Conservation (phyloP, 2,113 vertebrate species). For the Pelmatolapia mariae region DNA sequence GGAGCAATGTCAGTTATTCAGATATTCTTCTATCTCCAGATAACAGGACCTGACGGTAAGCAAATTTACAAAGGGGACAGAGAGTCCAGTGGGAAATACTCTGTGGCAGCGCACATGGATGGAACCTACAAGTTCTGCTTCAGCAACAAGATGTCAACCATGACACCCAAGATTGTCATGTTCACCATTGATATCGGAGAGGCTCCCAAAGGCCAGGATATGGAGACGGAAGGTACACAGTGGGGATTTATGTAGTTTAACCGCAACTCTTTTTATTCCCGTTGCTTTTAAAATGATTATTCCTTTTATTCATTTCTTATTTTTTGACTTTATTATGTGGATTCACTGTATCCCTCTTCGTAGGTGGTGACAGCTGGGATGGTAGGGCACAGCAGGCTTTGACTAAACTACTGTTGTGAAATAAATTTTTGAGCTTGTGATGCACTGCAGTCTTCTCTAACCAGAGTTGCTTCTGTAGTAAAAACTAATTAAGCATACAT, state of each 20-base stretch:
- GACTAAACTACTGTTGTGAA: not conserved
- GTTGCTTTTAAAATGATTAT: not conserved
- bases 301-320: not conserved
- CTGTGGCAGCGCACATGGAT: constrained; percentile 97
- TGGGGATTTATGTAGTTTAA: not conserved
- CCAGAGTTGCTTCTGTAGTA: constrained; percentile 15
- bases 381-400: constrained; percentile 47
- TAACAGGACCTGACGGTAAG: constrained; percentile 95
- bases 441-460: constrained; percentile 51
- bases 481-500: constrained; percentile 21
- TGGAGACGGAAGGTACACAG: constrained; percentile 88
- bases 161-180: constrained; percentile 99
- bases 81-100: constrained; percentile 98
- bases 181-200: constrained; percentile 98
- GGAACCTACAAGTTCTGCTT: constrained; percentile 98
- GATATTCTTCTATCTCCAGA: constrained; percentile 64
- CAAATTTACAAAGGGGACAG: constrained; percentile 95
- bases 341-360: not conserved
- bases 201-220: constrained; percentile 93
- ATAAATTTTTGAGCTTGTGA: constrained; percentile 19
- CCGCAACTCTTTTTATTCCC: not conserved
- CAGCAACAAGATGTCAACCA: constrained; percentile 99
- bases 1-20: not conserved
- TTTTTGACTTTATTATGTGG: constrained; percentile 8
- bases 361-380: constrained; percentile 69